Evolutionary conservation across 2,113 vertebrate species (phyloP), one percentile per base, ranked within the genome.

Genomic region (Platysteira castanea): DNA sequence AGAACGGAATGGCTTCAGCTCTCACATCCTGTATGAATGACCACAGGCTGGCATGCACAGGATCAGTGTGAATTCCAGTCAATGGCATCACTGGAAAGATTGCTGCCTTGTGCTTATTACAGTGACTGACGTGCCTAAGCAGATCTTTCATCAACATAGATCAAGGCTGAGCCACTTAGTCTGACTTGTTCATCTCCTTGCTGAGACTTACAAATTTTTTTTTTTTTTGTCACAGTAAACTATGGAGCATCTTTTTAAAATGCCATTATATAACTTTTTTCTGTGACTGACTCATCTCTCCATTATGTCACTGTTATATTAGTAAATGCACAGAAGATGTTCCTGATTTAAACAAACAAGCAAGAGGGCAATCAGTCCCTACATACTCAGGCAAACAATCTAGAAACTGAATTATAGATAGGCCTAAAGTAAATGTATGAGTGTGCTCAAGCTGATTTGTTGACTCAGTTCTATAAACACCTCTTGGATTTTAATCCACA

Each of bases 381-480:
- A 84, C 64, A 93, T 85, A 95, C 85, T 80, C 76, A 96, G 96
- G 94, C 90, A 98, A 97, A 95, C 95, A 91, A 92, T 94, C 79
- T 69, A 94, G 92, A 97, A 97, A 97, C 94, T 98, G 97, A 96
- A 95, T 97, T 98, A 96, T 93, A 97, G 97, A 97, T 97, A 96
- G 95, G 90, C 52, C 54, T 94, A 95, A 96, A 97, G 89, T 93
- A 97, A 98, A 96, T 75, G 84, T 93, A 95, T 84, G 95, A 95
- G 93, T 93, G 96, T 94, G 94, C 70, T 96, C 93, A 96, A 93
- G 86, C 78, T 69, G 84, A 98, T 94, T 95, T 97, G 95, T 95
- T 97, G 92, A 95, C 88, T 97, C 79, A 96, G 84, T 96, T 69
- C 95, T 96, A 97, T 97, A 97, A 98, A 98, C 96, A 97, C 91